These are phyloP conservation scores for Megaceryle alcyon DNA, from an alignment of 2,797 vertebrate species.

Conservation along the genomic window DNA sequence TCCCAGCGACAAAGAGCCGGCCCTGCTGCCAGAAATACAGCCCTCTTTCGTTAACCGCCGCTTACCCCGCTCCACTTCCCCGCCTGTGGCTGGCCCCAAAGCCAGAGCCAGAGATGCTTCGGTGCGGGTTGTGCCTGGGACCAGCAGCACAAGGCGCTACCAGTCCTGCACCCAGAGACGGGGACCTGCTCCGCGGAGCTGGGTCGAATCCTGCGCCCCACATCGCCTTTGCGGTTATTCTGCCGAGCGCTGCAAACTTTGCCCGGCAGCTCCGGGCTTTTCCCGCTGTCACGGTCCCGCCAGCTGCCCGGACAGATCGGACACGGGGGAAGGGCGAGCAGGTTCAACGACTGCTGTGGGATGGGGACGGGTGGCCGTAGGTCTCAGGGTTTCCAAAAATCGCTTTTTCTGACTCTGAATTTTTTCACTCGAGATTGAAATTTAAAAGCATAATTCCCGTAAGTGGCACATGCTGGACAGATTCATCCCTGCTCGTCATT, in stretches of 20 bases:
- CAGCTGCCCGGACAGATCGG: not conserved
- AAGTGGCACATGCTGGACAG: not conserved
- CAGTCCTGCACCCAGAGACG: not conserved
- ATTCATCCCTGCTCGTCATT: not conserved
- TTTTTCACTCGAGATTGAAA: not conserved
- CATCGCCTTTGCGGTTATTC: not conserved
- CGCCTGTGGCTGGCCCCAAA: not conserved
- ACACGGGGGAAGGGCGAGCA: not conserved
- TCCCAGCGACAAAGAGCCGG: not conserved
- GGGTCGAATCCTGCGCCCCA: not conserved
- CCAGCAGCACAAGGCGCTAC: not conserved
- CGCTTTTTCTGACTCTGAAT: not conserved
- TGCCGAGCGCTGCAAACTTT: not conserved
- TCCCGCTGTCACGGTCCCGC: not conserved
- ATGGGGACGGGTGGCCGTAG: not conserved
- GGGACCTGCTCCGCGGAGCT: not conserved
- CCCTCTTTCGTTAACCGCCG: conserved; percentile 27
- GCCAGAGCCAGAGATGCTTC: not conserved
- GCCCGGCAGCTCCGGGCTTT: not conserved
- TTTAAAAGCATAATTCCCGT: not conserved
- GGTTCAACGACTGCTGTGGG: not conserved
- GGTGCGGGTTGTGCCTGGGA: not conserved
- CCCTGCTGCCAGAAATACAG: not conserved
- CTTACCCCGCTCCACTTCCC: not conserved
- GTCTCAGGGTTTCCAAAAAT: not conserved